phyloP scores from a whole-genome alignment of 2,797 vertebrate species.

The Odontamblyopus rebecca region DNA sequence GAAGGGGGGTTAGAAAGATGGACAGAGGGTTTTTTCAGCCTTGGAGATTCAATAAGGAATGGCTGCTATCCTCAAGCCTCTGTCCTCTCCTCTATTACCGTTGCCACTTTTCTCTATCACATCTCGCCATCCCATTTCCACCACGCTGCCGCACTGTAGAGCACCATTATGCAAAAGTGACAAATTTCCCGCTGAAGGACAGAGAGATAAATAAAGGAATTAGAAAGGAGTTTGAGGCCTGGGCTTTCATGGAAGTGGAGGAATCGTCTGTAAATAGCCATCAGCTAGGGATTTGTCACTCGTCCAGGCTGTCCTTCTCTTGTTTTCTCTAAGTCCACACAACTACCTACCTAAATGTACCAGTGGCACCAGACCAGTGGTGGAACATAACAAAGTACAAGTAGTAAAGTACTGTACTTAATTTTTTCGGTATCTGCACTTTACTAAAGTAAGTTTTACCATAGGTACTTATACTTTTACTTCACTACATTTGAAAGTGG shows the following conservation, averaged over 20 bases:
- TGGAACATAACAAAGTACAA: too few relatives aligned
- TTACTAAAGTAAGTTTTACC: too few relatives aligned
- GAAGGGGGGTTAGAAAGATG: conserved; percentile 40
- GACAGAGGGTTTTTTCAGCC: conserved; percentile 43
- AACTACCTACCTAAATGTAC: conserved; percentile 9
- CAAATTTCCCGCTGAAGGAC: conserved; percentile 55
- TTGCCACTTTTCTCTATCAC: conserved; percentile 40
- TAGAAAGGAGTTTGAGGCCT: conserved; percentile 43
- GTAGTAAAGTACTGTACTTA: too few relatives aligned
- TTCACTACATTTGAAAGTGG: too few relatives aligned
- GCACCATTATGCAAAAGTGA: conserved; percentile 73
- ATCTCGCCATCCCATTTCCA: conserved; percentile 41
- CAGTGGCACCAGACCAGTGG: too few relatives aligned
- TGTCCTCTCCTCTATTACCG: conserved; percentile 46
- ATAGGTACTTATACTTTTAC: too few relatives aligned
- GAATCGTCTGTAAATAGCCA: conserved; percentile 69
- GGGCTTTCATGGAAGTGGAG: conserved; percentile 34
- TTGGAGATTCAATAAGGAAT: conserved; percentile 59
- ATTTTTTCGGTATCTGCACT: too few relatives aligned
- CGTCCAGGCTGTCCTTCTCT: conserved; percentile 34
- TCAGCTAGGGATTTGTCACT: conserved; percentile 65
- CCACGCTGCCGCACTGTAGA: conserved; percentile 32
- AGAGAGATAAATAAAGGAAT: conserved; percentile 62
- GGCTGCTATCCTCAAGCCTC: conserved; percentile 52
- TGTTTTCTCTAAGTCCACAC: conserved; percentile 25